Evolutionary conservation across 2,888 invertebrate species (phyloP).

Genomic region (Tipula confusa): DNA sequence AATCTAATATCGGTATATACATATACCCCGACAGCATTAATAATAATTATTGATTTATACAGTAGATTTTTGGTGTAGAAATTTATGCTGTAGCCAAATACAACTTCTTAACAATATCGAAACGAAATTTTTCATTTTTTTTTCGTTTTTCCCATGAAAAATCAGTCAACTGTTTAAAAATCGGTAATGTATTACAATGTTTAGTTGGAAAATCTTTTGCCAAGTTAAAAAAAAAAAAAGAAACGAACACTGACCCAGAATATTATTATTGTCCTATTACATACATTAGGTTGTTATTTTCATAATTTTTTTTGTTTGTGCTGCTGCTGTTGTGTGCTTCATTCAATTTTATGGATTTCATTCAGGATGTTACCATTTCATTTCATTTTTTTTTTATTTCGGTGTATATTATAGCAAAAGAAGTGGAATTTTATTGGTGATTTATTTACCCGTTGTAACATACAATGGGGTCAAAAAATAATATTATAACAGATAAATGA

Average conservation of each 20-base stretch:
- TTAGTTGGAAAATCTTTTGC: neutral
- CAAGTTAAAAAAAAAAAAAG: neutral
- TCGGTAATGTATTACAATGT: neutral
- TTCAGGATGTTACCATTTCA: conserved; percentile 8
- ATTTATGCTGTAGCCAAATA: neutral
- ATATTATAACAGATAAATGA: neutral
- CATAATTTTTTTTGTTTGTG: neutral
- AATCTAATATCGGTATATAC: neutral
- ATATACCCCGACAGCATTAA: neutral
- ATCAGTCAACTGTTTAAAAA: neutral
- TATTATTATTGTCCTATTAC: neutral
- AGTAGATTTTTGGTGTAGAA: neutral
- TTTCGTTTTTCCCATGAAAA: neutral
- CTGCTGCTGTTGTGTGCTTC: neutral
- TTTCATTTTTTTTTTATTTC: too few species aligned
- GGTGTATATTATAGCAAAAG: neutral
- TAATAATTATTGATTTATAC: neutral
- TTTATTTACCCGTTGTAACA: neutral
- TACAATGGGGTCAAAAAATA: neutral
- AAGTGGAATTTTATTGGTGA: neutral
- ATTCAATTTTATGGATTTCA: conserved; percentile 3
- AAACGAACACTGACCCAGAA: neutral
- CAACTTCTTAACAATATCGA: neutral
- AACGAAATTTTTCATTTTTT: neutral
- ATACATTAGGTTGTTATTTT: neutral